phyloP scores from a whole-genome alignment of 2,888 invertebrate genomes.

The Harpalus rufipes region DNA sequence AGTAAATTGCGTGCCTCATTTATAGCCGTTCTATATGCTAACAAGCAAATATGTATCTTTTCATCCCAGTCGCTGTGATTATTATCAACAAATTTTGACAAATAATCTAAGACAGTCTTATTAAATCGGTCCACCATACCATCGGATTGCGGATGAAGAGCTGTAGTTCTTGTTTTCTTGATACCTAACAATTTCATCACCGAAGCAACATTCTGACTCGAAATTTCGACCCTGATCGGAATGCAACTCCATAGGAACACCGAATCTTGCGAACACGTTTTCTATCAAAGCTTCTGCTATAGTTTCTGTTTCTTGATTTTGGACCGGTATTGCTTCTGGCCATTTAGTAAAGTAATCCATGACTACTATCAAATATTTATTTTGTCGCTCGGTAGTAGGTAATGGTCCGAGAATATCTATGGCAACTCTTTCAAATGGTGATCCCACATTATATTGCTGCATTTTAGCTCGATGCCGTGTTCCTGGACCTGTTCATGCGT shows the following conservation, averaged over 20 bases:
- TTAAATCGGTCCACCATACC: no score
- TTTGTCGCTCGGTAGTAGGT: constrained; percentile 62
- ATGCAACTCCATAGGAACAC: no score
- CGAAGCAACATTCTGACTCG: background rate
- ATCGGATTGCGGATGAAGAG: background rate
- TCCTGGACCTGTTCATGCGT: background rate
- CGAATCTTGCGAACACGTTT: no score
- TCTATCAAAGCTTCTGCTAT: no score
- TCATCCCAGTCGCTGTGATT: background rate
- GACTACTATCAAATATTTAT: constrained; percentile 67
- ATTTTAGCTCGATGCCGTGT: constrained; percentile 55
- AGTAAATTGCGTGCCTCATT: background rate
- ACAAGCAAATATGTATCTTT: no score
- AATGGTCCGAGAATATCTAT: constrained; percentile 70
- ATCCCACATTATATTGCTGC: constrained; percentile 68
- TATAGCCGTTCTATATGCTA: background rate
- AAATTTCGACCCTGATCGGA: no score
- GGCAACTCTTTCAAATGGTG: constrained; percentile 69
- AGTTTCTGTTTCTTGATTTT: background rate
- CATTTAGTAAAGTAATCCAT: constrained; percentile 13
- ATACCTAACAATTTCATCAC: background rate
- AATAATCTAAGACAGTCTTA: no score
- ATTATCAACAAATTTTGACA: no score
- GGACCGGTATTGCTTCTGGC: background rate
- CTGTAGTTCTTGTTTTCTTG: constrained; percentile 1